These are phyloP conservation scores for Vanessa atalanta DNA, from an alignment of 1,140 invertebrate species.

Conservation along the genomic window DNA sequence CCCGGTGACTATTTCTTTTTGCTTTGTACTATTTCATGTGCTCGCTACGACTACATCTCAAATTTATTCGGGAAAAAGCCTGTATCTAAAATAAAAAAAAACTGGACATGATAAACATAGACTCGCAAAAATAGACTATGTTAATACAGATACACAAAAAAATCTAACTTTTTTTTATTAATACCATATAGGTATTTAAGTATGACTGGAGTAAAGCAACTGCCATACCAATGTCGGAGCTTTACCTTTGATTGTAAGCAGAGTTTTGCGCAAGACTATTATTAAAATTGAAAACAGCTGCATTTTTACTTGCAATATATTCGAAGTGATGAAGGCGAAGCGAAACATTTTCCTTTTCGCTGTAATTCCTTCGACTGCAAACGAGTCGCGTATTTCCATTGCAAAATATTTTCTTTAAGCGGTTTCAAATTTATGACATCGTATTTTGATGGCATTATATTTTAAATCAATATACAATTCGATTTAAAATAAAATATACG, in stretches of 20 bases:
- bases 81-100: too few relatives aligned
- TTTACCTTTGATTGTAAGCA: not conserved
- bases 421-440: not conserved
- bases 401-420: constrained; percentile 18
- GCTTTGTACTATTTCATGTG: not conserved
- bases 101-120: too few relatives aligned
- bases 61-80: not conserved
- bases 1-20: not conserved
- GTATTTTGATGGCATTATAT: not conserved
- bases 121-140: too few relatives aligned
- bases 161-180: too few relatives aligned
- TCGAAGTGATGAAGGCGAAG: constrained; percentile 27
- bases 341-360: constrained; percentile 26
- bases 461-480: not conserved
- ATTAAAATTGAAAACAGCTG: constrained; percentile 33
- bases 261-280: not conserved
- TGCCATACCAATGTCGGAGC: not conserved
- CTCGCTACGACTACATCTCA: not conserved
- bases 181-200: too few relatives aligned
- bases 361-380: constrained; percentile 26
- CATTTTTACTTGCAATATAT: constrained; percentile 35
- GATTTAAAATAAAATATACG: not conserved
- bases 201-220: not conserved
- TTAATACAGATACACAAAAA: too few relatives aligned
- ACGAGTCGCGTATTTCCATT: constrained; percentile 28